Evolutionary conservation across 2,113 vertebrate genomes (phyloP), one percentile per base, ranked within the genome.

Genomic region (Poeciliopsis retropinna): DNA sequence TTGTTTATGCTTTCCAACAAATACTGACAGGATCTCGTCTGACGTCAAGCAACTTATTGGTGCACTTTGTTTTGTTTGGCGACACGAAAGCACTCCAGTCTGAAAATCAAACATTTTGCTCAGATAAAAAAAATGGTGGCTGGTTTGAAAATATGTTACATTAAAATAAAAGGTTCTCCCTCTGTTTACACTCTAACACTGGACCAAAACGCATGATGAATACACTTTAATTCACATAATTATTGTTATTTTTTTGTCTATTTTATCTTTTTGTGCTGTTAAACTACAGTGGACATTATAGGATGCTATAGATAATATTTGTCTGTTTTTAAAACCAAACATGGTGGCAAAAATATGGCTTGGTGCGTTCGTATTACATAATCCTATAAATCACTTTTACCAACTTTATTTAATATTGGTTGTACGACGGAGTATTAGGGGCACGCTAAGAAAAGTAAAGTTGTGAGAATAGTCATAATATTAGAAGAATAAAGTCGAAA

Each of bases 61-160:
- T 57, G 22, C 51, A 57, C 22, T 25, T 17, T n/a, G 22, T 57
- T 57, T 25, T 57, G 22, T 57, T 57, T 25, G 51, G 51, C 51
- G 41, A 32, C 62, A 29, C 64, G 41, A 37, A 65, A 71, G 76
- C 85, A 85, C 82, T 88, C 85, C 79, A 75, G 68, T 31, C 51
- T 15, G 11, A 72, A 72, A 5, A 65, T 4, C 15, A 54, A 13
- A 54, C n/a, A 64, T 60, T 7, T 22, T 12, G 41, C 3, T 37
- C 37, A 0, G 30, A 30, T 63, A 28, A 69, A 28, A 54, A 25
- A 73, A 12, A 61, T 54, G 41, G 32, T 61, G 14, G n/a, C 32
- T 41, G 47, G 28, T 71, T 44, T 57, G 34, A 67, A 51, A 76
- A 74, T 63, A 47, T 44, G 4, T 47, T 41, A 12, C 29, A 51